Conservation (phyloP, 2,888 invertebrate genomes). For the Campopleginae sp. region DNA sequence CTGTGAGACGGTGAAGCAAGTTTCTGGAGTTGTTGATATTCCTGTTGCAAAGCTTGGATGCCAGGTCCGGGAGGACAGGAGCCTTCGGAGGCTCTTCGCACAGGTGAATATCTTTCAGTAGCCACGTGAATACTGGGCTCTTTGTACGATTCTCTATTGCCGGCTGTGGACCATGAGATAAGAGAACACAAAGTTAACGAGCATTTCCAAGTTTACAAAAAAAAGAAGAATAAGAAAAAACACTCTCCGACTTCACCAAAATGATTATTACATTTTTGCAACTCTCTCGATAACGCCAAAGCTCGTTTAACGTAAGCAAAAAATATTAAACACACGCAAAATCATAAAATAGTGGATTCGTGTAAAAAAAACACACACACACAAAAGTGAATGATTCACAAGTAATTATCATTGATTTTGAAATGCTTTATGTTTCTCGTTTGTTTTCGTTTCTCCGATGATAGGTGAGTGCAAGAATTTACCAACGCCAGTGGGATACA, state of each 20-base stretch:
- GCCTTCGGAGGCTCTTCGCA: constrained; percentile 95
- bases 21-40: constrained; percentile 92
- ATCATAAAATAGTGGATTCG: constrained; percentile 1
- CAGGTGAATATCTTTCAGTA: constrained; percentile 94
- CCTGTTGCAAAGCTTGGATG: constrained; percentile 89
- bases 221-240: not conserved
- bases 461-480: constrained; percentile 76
- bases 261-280: not conserved
- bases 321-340: constrained; percentile 33
- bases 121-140: constrained; percentile 85
- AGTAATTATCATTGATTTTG: constrained; percentile 16
- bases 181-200: constrained; percentile 23
- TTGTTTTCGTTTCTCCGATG: constrained; percentile 7
- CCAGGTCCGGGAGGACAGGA: constrained; percentile 86
- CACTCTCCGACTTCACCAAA: constrained; percentile 21
- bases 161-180: constrained; percentile 71
- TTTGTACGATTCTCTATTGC: constrained; percentile 86
- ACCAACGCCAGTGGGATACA: constrained; percentile 82
- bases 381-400: not conserved
- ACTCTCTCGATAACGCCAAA: not conserved
- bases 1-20: constrained; percentile 83
- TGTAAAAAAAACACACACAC: constrained; percentile 33
- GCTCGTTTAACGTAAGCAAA: constrained; percentile 45
- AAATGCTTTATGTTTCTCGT: constrained; percentile 19
- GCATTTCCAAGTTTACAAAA: not conserved